Conservation (phyloP, 2,797 vertebrate genomes). For the Martes flavigula region DNA sequence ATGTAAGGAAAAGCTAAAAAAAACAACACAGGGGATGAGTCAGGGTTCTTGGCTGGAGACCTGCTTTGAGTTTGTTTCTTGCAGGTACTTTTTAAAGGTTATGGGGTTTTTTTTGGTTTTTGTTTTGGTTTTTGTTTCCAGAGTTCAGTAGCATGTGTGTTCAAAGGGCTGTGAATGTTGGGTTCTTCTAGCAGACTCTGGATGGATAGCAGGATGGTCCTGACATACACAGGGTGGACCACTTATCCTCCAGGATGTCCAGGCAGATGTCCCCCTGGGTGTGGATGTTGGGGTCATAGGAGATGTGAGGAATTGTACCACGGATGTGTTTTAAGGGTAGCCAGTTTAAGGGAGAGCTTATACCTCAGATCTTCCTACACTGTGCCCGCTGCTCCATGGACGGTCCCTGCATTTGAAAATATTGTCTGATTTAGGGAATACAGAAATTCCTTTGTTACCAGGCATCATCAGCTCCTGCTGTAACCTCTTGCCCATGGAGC, state of each 20-base stretch:
- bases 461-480: constrained; percentile 80
- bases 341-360: constrained; percentile 78
- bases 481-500: constrained; percentile 65
- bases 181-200: neutral
- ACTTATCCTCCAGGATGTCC: constrained; percentile 89
- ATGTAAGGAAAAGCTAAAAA: neutral
- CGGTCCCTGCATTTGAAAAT: neutral
- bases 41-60: neutral
- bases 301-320: constrained; percentile 91
- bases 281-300: constrained; percentile 95
- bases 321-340: constrained; percentile 93
- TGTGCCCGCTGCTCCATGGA: neutral
- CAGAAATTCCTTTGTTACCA: neutral
- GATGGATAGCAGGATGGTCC: neutral
- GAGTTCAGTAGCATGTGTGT: neutral
- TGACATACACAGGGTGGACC: constrained; percentile 89
- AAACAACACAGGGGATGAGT: neutral
- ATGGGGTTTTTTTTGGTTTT: neutral
- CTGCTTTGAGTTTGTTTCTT: neutral
- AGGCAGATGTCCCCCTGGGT: constrained; percentile 95
- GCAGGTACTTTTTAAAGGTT: neutral
- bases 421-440: neutral
- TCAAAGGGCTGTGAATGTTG: neutral
- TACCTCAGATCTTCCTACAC: neutral
- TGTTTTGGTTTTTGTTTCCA: neutral